Base-by-base conservation (phyloP, 2,797 vertebrate genomes). In the Discoglossus pictus region DNA sequence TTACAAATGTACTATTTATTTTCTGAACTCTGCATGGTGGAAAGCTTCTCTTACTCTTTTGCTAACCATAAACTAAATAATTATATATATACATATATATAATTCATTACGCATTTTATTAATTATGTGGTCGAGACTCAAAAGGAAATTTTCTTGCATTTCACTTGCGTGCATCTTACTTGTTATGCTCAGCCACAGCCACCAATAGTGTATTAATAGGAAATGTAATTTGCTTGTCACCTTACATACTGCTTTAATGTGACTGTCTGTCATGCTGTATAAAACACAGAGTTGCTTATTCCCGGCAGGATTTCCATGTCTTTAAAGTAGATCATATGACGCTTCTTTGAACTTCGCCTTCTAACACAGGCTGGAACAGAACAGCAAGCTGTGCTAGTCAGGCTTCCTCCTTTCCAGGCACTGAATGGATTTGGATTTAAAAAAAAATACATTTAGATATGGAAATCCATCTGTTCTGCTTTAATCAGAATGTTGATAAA, bases 331-430 rank as follows among this genome's bases (percentile, higher is more conserved):
- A 35, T 34, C 2, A 34, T 53, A 35, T 53, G 16, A 12, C 24
- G 4, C 9, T 11, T 21, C 20, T 47, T 47, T 47, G 20, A 47
- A 47, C 44, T 47, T 47, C 1, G 4, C 13, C 18, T 21, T 47
- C 44, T 47, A 47, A 47, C 20, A 47, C 44, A 47, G 10, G 20
- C 44, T 47, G 44, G 44, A 5, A 47, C 7, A 47, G 11, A 9
- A 31, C 8, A 31, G 27, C 27, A 31, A 31, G 27, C 27, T 31
- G 27, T 31, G 27, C 27, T 31, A 31, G 27, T 31, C 34, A 54
- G 52, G 17, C 34, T 31, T 11, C 11, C 31, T 54, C 18, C 7
- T 21, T 8, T 17, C 17, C 17, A 20, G 17, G 15, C 17, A 7
- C 18, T 13, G 52, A 10, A 38, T 20, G 25, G 4, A 54, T 54